A percentile compares a stretch with the other conserved stretches of the same genome.
Evolutionary conservation across 2,797 vertebrate genomes (phyloP).

Genomic region (Holocentrus rufus): DNA sequence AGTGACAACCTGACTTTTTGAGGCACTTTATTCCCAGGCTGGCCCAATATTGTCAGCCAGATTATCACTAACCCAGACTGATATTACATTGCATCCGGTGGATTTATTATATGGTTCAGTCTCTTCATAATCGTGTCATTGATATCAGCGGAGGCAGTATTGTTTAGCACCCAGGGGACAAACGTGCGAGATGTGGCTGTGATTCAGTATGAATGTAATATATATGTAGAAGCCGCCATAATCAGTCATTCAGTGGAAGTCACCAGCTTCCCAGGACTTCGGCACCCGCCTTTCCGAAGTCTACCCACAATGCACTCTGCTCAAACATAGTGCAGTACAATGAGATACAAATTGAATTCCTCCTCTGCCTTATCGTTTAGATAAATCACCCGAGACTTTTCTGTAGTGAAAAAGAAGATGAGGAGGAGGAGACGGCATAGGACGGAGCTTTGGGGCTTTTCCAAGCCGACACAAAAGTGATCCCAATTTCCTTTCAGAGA

Average conservation of each 20-base stretch:
- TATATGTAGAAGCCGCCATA: constrained; percentile 49
- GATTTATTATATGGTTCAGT: constrained; percentile 53
- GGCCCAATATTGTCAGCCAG: constrained; percentile 39
- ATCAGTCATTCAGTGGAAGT: constrained; percentile 69
- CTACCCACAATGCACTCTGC: constrained; percentile 61
- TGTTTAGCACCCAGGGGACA: constrained; percentile 61
- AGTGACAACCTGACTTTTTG: constrained; percentile 38
- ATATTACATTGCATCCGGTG: constrained; percentile 31
- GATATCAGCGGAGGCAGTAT: constrained; percentile 44
- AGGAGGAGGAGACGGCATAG: constrained; percentile 34
- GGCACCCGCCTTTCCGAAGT: constrained; percentile 5
- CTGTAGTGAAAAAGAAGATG: constrained; percentile 45
- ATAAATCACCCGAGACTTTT: constrained; percentile 73
- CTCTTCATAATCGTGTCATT: constrained; percentile 60
- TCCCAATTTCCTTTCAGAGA: constrained; percentile 34
- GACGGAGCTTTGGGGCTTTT: constrained; percentile 41
- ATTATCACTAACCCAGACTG: constrained; percentile 39
- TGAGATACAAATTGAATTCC: constrained; percentile 80
- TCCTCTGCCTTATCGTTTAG: constrained; percentile 72
- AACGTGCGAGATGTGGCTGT: constrained; percentile 43
- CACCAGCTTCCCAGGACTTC: constrained; percentile 39
- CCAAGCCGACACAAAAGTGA: constrained; percentile 29
- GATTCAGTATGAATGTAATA: constrained; percentile 61
- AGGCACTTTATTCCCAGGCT: constrained; percentile 58
- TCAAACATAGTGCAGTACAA: constrained; percentile 68